Base-by-base conservation (phyloP, 2,888 invertebrate species). In the Glaucopsyche alexis region DNA sequence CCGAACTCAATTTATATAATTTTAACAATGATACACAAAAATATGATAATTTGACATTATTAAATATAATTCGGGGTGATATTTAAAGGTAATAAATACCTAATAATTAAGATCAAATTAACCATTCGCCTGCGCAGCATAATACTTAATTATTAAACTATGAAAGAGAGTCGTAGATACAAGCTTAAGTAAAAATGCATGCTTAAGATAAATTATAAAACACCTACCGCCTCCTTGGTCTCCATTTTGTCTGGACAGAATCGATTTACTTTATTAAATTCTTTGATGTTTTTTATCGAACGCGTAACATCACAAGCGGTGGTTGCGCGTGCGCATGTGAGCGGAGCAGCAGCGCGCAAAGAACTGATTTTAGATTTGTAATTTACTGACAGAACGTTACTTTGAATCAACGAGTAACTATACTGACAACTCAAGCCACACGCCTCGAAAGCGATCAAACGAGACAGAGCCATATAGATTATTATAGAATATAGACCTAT, bases 301-400 rank as follows among this genome's bases (percentile, higher is more conserved):
- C 74, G 75, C 76, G 77, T 65, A 76, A 75, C 75, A 76, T 76
- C 73, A 52, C 75, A 72, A 14, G 40, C 29, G 6, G 64, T 16
- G 83, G 71, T 13, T 74, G 74, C 74, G 75, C 82, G 75, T 76
- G 82, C 84, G 84, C 82, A 74, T 77, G 77, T 84, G 83, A 79
- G 83, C 83, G 85, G 83, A 80, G 84, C 76, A 80, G 79, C 77
- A 79, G 82, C 82, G 80, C 79, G 81, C 84, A 79, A 80, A 82
- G 79, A 76, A 85, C 87, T 85, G 81, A 77, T 55, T 38, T 50
- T 29, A 42, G 9, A 60, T 29, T 47, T 11, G 29, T 42, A 29
- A 69, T 50, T 72, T 72, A 67, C 72, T 55, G 66, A 42, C 71
- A 72, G 72, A 71, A 67, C 16, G 66, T 16, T 16, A 67, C 9